Evolutionary conservation across 2,113 vertebrate genomes (phyloP).

Genomic region (Otocyon megalotis): DNA sequence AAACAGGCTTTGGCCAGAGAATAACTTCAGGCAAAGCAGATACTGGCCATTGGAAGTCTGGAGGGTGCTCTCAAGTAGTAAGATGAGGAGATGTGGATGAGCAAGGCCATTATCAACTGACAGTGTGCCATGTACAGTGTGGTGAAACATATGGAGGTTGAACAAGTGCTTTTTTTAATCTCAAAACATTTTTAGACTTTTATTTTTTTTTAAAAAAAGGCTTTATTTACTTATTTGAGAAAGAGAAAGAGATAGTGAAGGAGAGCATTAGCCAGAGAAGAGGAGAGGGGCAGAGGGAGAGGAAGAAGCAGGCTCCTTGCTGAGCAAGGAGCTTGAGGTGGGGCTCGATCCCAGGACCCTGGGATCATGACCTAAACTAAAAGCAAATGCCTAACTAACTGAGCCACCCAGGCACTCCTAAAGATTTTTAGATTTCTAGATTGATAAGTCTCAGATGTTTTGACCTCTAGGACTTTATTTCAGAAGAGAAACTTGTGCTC

Average conservation of each 20-base stretch:
- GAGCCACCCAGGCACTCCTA: neutral
- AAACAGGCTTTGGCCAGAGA: neutral
- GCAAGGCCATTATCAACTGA: too few species aligned
- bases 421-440: neutral
- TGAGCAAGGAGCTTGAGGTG: neutral
- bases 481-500: neutral
- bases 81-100: neutral
- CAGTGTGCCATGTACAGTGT: too few species aligned
- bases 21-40: neutral
- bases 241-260: neutral
- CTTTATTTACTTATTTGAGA: neutral
- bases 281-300: neutral
- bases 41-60: neutral
- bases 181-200: neutral
- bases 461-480: neutral
- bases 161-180: neutral
- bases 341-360: neutral
- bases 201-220: neutral
- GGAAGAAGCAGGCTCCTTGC: neutral
- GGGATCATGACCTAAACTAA: neutral
- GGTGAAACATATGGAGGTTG: neutral
- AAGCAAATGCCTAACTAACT: neutral
- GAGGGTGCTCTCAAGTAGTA: neutral
- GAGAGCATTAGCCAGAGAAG: neutral
- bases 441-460: neutral